Base-by-base conservation (phyloP, 2,888 invertebrate species). In the Limnephilus marmoratus region DNA sequence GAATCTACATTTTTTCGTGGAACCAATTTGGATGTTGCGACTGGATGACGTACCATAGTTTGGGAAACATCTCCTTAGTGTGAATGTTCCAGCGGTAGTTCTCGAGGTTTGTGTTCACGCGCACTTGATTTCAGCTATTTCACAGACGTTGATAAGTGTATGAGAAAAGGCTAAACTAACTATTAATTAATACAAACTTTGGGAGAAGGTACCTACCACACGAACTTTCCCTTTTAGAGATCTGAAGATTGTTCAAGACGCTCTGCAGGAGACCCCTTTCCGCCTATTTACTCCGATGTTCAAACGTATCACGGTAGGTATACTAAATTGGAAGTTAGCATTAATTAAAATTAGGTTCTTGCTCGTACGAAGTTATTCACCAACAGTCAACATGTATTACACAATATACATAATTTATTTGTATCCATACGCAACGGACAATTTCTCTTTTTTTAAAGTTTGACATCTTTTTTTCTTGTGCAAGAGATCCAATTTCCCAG, bases 141-240 rank as follows among this genome's bases (percentile, higher is more conserved):
- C 91, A 89, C 81, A 87, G 82, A 85, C 81, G 91, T 89, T 89
- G 91, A 92, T 92, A 91, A 92, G 91, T 85, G 92, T 92, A 89
- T 91, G 81, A 91, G 92, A 91, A 92, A 85, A 53, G 83, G 89
- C 85, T 90, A 92, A 92, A 92, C 92, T 91, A 92, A 68, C 68
- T 68, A 68, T 68, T 68, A 68, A 68, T 68, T 68, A 68, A 68
- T 68, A 68, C 68, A 68, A 68, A 68, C 68, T 68, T 68, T 68
- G 24, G 68, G 68, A 68, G 68, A 68, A 68, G n/a, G 24, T 4
- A 68, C 68, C 68, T 4, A 68, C 68, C 68, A 68, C 24, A 68
- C 68, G 53, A 68, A 68, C 9, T 68, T 68, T 68, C 68, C 24
- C 68, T 68, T 68, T 68, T 9, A 68, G 68, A 68, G 68, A 68